Evolutionary conservation across 2,113 vertebrate genomes (phyloP), one percentile per base, ranked within the genome.

Genomic region (Eretmodus cyanostictus): DNA sequence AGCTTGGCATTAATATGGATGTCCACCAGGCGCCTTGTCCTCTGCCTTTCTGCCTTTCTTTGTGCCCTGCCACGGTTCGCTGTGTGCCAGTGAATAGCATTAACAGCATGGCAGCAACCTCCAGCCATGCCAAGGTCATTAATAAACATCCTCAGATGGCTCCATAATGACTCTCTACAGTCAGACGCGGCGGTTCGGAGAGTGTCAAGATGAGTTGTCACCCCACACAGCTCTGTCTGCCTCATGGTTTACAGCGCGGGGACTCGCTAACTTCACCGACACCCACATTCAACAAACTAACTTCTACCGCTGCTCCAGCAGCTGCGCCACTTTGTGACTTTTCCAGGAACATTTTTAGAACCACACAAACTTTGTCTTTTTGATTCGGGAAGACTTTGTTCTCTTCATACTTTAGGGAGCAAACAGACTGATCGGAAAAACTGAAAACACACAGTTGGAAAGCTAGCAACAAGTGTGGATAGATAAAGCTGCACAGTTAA

Each of bases 81-180:
- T 61, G 90, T 80, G 92, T 92, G 89, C 92, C 90, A 93, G 81
- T 53, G 93, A 92, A 95, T 93, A 85, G 91, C 89, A 95, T 94
- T 92, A 93, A 49, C 93, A 87, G 71, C 92, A 87, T 90, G 90
- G 90, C 91, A 82, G 89, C 90, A 82, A 73, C 53, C 82, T 73
- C 76, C 29, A 57, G 87, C 87, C 86, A 89, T 79, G 91, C 91
- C 92, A 92, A 82, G 87, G 90, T 95, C 95, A 96, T 96, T 94
- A 96, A 97, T 97, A 97, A 96, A 96, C 96, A 97, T 97, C 89
- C 92, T 96, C 96, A 96, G 95, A 96, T 96, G 95, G 91, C 91
- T 82, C 73, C 83, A 22, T 92, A 87, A 93, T 89, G 89, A 92
- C 22, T 86, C 81, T 57, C 80, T 90, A 84, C 91, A 93, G 80